These are phyloP conservation scores for Agrochola circellaris DNA, from an alignment of 2,888 invertebrate species.

Conservation along the genomic window DNA sequence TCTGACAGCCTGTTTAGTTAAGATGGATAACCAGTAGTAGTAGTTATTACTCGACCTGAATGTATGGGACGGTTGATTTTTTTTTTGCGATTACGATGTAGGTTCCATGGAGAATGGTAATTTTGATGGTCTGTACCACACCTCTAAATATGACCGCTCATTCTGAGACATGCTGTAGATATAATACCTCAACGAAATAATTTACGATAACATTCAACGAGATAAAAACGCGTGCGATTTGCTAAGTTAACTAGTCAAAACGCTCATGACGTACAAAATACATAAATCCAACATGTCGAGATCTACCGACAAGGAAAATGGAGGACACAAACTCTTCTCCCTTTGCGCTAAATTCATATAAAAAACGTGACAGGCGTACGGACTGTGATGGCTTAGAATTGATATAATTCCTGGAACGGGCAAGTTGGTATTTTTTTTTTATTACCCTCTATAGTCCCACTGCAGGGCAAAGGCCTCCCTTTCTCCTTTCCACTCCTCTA, in stretches of 20 bases:
- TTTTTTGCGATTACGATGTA: not conserved
- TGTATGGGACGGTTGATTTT: not conserved
- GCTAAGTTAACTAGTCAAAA: conserved; percentile 49
- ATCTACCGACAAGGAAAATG: conserved; percentile 77
- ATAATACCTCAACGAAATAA: not conserved
- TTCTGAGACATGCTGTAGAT: not conserved
- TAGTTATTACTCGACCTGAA: not conserved
- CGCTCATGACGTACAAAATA: conserved; percentile 71
- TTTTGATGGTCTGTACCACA: not conserved
- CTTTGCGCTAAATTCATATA: conserved; percentile 81
- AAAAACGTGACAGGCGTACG: conserved; percentile 79
- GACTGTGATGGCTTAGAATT: conserved; percentile 61
- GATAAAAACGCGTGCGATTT: conserved; percentile 20
- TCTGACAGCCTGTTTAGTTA: too few species aligned
- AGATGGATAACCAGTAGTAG: too few species aligned
- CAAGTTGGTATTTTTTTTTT: not conserved
- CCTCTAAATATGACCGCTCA: not conserved
- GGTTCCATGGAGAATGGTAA: not conserved
- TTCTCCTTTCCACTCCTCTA: too few species aligned
- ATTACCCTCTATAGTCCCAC: too few species aligned
- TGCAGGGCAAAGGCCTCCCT: too few species aligned
- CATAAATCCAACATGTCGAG: conserved; percentile 77
- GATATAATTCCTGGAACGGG: conserved; percentile 39
- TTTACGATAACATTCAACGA: conserved; percentile 1
- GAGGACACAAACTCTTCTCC: conserved; percentile 71